Base-by-base conservation (phyloP, 2,888 invertebrate genomes). In the Glaucopsyche alexis region DNA sequence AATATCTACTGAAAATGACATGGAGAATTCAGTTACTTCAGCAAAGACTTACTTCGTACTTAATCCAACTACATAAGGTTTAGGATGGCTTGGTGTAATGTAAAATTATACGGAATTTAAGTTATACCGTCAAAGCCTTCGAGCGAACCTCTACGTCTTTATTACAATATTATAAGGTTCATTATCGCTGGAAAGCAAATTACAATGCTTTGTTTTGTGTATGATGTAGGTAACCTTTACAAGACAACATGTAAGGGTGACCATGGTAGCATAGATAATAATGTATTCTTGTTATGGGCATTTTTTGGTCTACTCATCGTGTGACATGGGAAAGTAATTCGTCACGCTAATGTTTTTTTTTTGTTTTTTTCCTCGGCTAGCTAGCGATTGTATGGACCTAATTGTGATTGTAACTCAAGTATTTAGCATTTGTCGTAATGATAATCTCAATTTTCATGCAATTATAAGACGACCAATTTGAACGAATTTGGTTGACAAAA, bases 1-100 rank as follows among this genome's bases (percentile, higher is more conserved):
- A 79, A 81, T 76, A 78, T 80, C 78, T 76, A 75, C 83, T 84
- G 79, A 84, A 85, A 87, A 86, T 84, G 82, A 81, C 85, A 85
- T 85, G 83, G 82, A 84, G 85, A 84, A 84, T 83, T 79, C 81
- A 81, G 79, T 74, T 71, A 71, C 72, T 40, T 60, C 55, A 69
- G 74, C 65, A 69, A 75, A 73, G 16, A 14, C 50, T 14, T 19
- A 29, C 67, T 16, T 29, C 13, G 11, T 19, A 3, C 49, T 29
- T 47, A 49, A 13, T 1, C 29, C 69, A 49, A 49, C 0, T 1
- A 1, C 7, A 8, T 45, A 73, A 65, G 45, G 52, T 55, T 38
- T 2, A 69, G 49, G 72, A 38, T 73, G 3, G 7, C 49, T 13
- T 47, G 69, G 9, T 16, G 9, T 0, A 55, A 13, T 60, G 13